Base-by-base conservation (phyloP, 1,140 invertebrate genomes). In the Caenorhabditis inopinata region DNA sequence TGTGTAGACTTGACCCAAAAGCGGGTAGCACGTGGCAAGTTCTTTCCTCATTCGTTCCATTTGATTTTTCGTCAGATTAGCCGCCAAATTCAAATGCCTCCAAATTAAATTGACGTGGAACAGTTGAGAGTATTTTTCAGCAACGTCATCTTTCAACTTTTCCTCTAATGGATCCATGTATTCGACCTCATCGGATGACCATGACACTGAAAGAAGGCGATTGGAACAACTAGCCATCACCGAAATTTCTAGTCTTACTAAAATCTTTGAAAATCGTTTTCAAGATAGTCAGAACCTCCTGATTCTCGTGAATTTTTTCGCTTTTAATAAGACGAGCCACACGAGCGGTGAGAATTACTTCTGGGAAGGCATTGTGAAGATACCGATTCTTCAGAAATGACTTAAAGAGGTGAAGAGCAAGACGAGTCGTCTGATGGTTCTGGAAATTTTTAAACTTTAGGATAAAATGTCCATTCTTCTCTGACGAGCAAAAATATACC, bases 31-130 rank as follows among this genome's bases (percentile, higher is more conserved):
- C 5, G 32, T 38, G 32, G 32, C 9, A 21, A 68, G 58, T 32
- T 68, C 58, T 21, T 68, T 68, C 38, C 38, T 68, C 58, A 68
- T 68, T 38, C 58, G 11, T 29, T 23, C 58, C 58, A 68, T 68
- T 7, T 68, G 32, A 68, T 68, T 68, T 21, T 68, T 68, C 6
- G 58, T 38, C 25, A 68, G 0, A 42, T 38, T 68, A 1, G 32
- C 12, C 3, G 58, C 58, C 2, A 68, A 14, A 68, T 68, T 68
- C 32, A 68, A 14, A 38, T 68, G 29, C 11, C n/a, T 68, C 58
- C 58, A 68, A 18, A 68, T 38, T 16, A 68, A 32, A 38, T 68
- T 68, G 2, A 68, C 32, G n/a, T 68, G 29, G 25, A 68, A 68
- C 14, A 29, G 32, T 18, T 68, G 58, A 38, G 58, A 68, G 12